phyloP scores from a whole-genome alignment of 2,797 vertebrate species.

The Melanotaenia nigrans region DNA sequence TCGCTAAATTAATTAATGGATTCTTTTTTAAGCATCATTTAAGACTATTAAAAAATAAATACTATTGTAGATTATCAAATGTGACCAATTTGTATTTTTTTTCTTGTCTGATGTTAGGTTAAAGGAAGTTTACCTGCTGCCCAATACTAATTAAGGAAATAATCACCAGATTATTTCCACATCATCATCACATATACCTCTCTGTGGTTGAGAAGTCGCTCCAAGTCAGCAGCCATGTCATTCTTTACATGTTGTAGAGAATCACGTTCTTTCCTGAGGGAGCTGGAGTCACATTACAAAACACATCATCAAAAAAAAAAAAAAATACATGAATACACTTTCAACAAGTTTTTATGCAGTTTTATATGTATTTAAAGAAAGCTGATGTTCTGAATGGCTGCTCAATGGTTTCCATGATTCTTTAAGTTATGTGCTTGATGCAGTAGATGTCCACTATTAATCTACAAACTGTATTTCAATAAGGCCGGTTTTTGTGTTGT shows the following conservation, averaged over 20 bases:
- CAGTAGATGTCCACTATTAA: not conserved
- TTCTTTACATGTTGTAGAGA: constrained; percentile 91
- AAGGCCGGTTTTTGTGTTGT: not conserved
- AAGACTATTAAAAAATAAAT: not conserved
- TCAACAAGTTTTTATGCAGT: not conserved
- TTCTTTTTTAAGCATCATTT: not conserved
- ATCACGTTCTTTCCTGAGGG: constrained; percentile 91
- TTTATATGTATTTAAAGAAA: not conserved
- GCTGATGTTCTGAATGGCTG: not conserved
- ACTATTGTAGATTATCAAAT: not conserved
- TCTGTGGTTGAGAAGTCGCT: constrained; percentile 92
- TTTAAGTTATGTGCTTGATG: constrained; percentile 5
- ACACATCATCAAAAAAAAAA: constrained; percentile 16
- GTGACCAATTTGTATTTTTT: not conserved
- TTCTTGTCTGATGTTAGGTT: not conserved
- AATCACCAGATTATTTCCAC: too few relatives aligned
- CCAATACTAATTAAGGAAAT: too few relatives aligned
- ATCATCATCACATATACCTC: constrained; percentile 85
- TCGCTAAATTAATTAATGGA: not conserved
- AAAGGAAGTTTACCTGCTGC: too few relatives aligned
- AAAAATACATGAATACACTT: not conserved
- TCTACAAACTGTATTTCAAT: not conserved
- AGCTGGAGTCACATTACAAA: constrained; percentile 75
- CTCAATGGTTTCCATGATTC: not conserved
- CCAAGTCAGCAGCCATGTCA: constrained; percentile 96